Evolutionary conservation across 2,888 invertebrate species (phyloP).

Genomic region (Phengaris arion): DNA sequence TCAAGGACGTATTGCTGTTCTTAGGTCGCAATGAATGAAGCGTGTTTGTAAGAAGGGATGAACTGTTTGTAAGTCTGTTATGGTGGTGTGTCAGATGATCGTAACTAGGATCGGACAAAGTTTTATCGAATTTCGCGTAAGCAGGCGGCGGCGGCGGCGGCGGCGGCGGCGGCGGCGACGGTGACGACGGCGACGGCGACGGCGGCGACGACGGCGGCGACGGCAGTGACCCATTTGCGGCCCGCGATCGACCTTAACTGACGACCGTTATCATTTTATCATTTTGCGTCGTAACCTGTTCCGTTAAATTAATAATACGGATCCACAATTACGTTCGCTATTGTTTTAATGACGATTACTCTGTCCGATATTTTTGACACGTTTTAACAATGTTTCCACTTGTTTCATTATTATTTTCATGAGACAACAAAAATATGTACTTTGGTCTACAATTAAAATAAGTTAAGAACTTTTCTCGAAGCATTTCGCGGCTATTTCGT

Average conservation of each 20-base stretch:
- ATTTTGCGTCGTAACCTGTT: slow-evolving; percentile 47
- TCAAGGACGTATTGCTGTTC: not conserved
- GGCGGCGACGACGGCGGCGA: not conserved
- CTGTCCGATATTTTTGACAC: not conserved
- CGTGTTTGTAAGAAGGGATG: not conserved
- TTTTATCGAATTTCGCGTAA: slow-evolving; percentile 75
- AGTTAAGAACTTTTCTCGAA: not conserved
- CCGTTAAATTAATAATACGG: slow-evolving; percentile 33
- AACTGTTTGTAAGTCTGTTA: not conserved
- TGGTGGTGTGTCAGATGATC: slow-evolving; percentile 11
- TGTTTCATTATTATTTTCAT: not conserved
- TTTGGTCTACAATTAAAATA: not conserved
- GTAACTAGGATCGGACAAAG: slow-evolving; percentile 53
- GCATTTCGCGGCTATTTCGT: too few species aligned
- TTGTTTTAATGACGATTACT: slow-evolving; percentile 1
- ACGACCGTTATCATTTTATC: slow-evolving; percentile 19
- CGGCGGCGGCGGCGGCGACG: too few species aligned
- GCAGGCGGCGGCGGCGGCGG: slow-evolving; percentile 33
- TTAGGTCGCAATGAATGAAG: not conserved
- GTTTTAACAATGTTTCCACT: not conserved
- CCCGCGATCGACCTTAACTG: slow-evolving; percentile 16
- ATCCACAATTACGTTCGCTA: not conserved
- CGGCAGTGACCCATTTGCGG: slow-evolving; percentile 72
- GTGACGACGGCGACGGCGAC: not conserved
- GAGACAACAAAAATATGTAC: not conserved